Base-by-base conservation (phyloP, 2,113 vertebrate species). In the Halcyon malimbica region DNA sequence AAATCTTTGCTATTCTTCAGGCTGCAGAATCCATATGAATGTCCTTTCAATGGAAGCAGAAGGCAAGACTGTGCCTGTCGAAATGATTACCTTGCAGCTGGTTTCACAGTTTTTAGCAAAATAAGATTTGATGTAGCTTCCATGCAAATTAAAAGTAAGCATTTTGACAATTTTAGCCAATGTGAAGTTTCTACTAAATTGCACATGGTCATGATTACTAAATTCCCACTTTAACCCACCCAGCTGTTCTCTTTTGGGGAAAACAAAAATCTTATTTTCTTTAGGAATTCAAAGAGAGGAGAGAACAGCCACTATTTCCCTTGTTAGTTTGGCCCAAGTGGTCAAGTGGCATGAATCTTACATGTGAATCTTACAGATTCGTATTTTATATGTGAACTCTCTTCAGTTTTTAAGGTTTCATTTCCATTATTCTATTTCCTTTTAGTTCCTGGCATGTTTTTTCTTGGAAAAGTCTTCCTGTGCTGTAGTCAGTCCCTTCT, bases 61-160 rank as follows among this genome's bases (percentile, higher is more conserved):
- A 98, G 97, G 80, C 98, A 98, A 94, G 99, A 99, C 93, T 99
- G 99, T 68, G 95, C 94, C 19, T 99, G 99, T 94, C 98, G 96
- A 97, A 98, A 99, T 46, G 99, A 99, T 96, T 99, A 99, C 96
- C 96, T 97, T 21, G 98, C 99, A 65, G 98, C 98, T 42, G 99
- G 99, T 77, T 98, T 99, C 92, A 99, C 99, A 0, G 92, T 98
- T 87, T 99, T 99, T 97, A 98, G 98, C 93, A 99, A 99, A 98
- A 98, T 99, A 94, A 98, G 99, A 86, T 96, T 99, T 96, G 99
- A 99, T 97, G 94, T 99, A 28, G 89, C 87, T 93, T 98, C 98
- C 67, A 98, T 99, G 99, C 98, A 99, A 97, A 98, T 99, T 95
- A 98, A 98, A 98, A 99, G 99, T 99, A 98, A 98, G 99, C 97